Percentiles rank a stretch among this genome's conserved stretches.
Evolutionary conservation across 2,797 vertebrate genomes (phyloP).

Genomic region (Cynodonichthys magdalenae): DNA sequence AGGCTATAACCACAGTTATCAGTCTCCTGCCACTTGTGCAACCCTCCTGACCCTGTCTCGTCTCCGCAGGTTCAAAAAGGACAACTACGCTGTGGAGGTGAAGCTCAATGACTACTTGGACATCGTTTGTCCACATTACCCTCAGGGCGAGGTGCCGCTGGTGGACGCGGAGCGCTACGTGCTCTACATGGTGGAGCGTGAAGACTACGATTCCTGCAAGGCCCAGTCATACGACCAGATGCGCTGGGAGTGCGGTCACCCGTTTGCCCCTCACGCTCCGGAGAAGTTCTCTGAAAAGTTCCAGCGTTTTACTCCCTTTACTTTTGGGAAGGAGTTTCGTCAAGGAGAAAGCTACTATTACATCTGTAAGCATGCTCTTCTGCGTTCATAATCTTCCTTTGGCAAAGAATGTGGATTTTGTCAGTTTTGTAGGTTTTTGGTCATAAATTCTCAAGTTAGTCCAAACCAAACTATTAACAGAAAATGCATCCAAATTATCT

Average conservation of each 20-base stretch:
- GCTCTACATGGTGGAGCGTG: slow-evolving; percentile 90
- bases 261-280: slow-evolving; percentile 86
- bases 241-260: slow-evolving; percentile 93
- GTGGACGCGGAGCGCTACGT: slow-evolving; percentile 89
- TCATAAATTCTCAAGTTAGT: background rate
- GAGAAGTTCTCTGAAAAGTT: slow-evolving; percentile 96
- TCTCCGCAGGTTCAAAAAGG: slow-evolving; percentile 81
- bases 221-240: slow-evolving; percentile 89
- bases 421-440: background rate
- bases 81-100: slow-evolving; percentile 86
- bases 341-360: slow-evolving; percentile 96
- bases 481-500: background rate
- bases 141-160: slow-evolving; percentile 77
- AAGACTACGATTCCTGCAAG: slow-evolving; percentile 88
- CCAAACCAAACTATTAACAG: too few relatives aligned
- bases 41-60: slow-evolving; percentile 26
- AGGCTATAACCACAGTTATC: slow-evolving; percentile 51
- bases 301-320: slow-evolving; percentile 93
- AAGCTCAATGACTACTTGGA: slow-evolving; percentile 93
- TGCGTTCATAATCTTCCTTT: background rate
- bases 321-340: slow-evolving; percentile 92
- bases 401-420: background rate
- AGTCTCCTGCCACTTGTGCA: slow-evolving; percentile 49
- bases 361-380: slow-evolving; percentile 87
- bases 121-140: slow-evolving; percentile 94